phyloP scores from a whole-genome alignment of 2,113 vertebrate genomes.

The Psephotus haematonotus region DNA sequence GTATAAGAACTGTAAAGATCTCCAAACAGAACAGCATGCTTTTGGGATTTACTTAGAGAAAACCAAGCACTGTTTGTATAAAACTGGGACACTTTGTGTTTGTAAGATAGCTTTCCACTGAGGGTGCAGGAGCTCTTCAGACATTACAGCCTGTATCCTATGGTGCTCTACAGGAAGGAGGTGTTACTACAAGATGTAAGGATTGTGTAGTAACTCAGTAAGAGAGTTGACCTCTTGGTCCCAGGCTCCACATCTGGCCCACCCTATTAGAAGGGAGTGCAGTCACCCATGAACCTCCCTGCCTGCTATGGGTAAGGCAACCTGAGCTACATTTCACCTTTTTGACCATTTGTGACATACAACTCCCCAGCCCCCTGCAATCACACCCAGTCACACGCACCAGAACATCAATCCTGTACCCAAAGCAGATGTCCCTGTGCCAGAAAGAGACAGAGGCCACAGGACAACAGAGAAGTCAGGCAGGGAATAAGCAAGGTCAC shows the following conservation, averaged over 20 bases:
- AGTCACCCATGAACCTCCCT: not conserved
- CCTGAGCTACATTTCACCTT: not conserved
- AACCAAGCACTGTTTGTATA: not conserved
- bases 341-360: not conserved
- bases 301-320: not conserved
- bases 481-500: not conserved
- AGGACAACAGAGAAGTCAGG: not conserved
- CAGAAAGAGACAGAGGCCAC: not conserved
- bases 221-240: not conserved
- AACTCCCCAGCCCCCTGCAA: not conserved
- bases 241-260: not conserved
- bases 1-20: not conserved
- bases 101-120: not conserved
- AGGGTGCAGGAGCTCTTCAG: not conserved
- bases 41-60: not conserved
- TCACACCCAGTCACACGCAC: accelerated
- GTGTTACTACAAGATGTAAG: not conserved
- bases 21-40: not conserved
- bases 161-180: accelerated
- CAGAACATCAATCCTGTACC: not conserved
- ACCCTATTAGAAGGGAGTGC: accelerated
- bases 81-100: not conserved
- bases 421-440: not conserved
- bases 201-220: not conserved
- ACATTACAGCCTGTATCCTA: not conserved